Evolutionary conservation across 2,888 invertebrate species (phyloP), one percentile per base, ranked within the genome.

Genomic region (Leptinotarsa rubiginosa): DNA sequence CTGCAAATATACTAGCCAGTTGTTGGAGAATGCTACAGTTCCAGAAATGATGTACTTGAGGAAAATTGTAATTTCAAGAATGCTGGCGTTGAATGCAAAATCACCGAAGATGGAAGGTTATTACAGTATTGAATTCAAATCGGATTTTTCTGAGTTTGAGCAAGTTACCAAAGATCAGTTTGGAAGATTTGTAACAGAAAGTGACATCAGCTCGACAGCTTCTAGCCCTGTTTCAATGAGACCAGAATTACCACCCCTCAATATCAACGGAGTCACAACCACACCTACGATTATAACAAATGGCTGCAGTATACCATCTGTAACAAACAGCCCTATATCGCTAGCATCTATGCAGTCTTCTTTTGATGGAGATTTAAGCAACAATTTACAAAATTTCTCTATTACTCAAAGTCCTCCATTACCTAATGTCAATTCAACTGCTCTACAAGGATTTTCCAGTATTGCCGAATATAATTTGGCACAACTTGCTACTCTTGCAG

Each of bases 391-490:
- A 74, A 86, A 85, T 65, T 84, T 87, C 65, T 73, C 83, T 3
- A 81, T 86, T 70, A 81, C 85, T 25, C 84, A 85, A 69, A 84
- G 84, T 75, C 85, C 86, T n/a, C 84, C 86, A 25, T 75, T 81
- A 75, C 80, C 81, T 52, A 81, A 81, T 22, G 80, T 81, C 54
- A 75, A 79, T 50, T 75, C 47, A 87, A 89, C 72, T 79, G 81
- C 87, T 47, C 88, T 90, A 31, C 89, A 89, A 75, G 90, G 91
- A 25, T 90, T 91, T 73, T 89, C 93, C 15, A 94, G 94, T 82
- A 95, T 96, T 89, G 94, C 95, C 76, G 96, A 96, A 88, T 96
- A 96, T 85, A 96, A 96, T 88, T 88, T 96, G 81, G 94, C 95
- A 79, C 95, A 95, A 86, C 87, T 96, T 84, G 96, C 95, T 64